Conservation (phyloP, 2,113 vertebrate species). For the Sinocyclocheilus rhinocerous region DNA sequence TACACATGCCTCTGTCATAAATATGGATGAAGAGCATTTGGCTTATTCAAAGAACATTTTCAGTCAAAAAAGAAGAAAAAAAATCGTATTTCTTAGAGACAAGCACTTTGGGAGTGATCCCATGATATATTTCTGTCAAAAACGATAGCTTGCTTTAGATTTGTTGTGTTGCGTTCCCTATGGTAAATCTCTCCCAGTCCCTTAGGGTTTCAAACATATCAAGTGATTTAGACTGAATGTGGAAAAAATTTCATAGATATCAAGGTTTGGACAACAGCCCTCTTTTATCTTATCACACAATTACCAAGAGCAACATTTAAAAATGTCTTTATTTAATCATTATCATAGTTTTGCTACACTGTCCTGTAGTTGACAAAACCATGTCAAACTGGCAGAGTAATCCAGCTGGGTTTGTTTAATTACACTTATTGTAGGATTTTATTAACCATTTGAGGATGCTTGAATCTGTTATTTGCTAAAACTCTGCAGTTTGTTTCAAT, state of each 20-base stretch:
- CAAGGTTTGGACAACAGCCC: not conserved
- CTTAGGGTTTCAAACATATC: not conserved
- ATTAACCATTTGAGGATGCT: not conserved
- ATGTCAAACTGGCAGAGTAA: not conserved
- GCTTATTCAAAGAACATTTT: constrained; percentile 10
- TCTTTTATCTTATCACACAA: not conserved
- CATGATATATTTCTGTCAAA: not conserved
- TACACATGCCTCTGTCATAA: constrained; percentile 30
- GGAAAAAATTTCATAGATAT: not conserved
- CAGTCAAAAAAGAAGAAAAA: not conserved
- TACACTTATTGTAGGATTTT: not conserved
- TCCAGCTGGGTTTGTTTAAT: not conserved
- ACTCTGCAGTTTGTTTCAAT: constrained; percentile 14
- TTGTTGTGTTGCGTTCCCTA: not conserved
- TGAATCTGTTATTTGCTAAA: not conserved
- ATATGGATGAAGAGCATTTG: constrained; percentile 37
- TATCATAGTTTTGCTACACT: not conserved
- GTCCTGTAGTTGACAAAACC: not conserved
- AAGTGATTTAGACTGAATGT: not conserved
- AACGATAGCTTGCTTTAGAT: not conserved
- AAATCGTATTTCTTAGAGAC: not conserved
- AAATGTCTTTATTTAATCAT: not conserved
- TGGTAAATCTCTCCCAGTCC: not conserved
- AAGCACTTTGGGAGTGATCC: not conserved
- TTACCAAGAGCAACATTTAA: not conserved